phyloP scores from a whole-genome alignment of 1,140 invertebrate genomes.

The Solen grandis region DNA sequence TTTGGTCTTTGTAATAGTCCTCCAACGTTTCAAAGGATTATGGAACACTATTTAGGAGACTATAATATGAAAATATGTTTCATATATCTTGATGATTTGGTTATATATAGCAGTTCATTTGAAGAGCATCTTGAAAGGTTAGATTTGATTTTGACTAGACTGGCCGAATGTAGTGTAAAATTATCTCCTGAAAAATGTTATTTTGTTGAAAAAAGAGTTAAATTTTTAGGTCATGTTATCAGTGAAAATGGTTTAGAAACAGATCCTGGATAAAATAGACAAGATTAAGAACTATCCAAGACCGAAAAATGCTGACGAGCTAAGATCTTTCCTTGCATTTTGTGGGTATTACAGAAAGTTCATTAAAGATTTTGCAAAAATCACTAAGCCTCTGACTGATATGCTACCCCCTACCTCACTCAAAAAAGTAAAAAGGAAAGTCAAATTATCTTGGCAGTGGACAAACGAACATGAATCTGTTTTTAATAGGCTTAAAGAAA shows the following conservation, averaged over 20 bases:
- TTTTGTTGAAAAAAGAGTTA: background rate
- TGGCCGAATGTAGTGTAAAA: background rate
- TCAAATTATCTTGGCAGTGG: slow-evolving; percentile 1
- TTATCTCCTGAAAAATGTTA: background rate
- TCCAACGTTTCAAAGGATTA: background rate
- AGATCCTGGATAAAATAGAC: slow-evolving; percentile 6
- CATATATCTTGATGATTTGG: slow-evolving; percentile 1
- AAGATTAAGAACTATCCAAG: background rate
- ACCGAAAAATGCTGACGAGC: background rate
- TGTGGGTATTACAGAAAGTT: background rate
- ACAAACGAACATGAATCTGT: background rate
- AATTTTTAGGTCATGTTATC: background rate
- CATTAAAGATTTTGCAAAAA: background rate
- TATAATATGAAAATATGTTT: slow-evolving; percentile 21
- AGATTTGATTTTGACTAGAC: background rate
- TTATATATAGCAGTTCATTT: background rate
- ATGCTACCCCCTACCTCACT: background rate
- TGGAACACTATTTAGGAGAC: background rate
- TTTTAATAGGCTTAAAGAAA: slow-evolving; percentile 22
- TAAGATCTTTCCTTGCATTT: background rate
- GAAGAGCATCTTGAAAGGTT: background rate
- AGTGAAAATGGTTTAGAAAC: background rate
- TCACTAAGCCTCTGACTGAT: background rate
- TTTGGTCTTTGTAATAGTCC: background rate
- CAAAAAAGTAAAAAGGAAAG: background rate